Percentiles rank a stretch among this genome's conserved stretches.
phyloP scores from a whole-genome alignment of 1,140 invertebrate genomes.

The Drosophila suzukii region DNA sequence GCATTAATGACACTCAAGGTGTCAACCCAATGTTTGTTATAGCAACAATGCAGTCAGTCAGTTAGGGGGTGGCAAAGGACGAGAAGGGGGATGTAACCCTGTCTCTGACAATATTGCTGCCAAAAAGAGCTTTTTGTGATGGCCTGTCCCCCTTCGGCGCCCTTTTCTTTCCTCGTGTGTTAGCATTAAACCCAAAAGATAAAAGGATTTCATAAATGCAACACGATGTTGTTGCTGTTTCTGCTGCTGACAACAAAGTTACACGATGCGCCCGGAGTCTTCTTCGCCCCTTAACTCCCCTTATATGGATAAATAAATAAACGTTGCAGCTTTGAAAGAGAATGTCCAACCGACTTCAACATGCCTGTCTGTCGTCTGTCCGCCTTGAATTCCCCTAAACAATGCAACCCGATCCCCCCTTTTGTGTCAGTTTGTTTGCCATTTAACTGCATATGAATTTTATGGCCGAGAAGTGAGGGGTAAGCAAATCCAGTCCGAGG shows the following conservation, averaged over 20 bases:
- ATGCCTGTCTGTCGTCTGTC: conserved; percentile 64
- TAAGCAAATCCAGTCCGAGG: neutral
- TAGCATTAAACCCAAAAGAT: conserved; percentile 73
- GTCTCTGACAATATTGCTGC: conserved; percentile 77
- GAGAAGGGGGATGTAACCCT: conserved; percentile 41
- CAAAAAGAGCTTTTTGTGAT: conserved; percentile 75
- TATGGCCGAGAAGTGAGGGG: neutral
- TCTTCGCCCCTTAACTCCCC: conserved; percentile 2
- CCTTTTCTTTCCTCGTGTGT: conserved; percentile 41
- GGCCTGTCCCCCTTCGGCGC: conserved; percentile 24
- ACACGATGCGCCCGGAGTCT: conserved; percentile 50
- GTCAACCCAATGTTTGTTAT: conserved; percentile 60
- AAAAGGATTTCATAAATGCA: conserved; percentile 81
- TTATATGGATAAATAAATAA: conserved; percentile 69
- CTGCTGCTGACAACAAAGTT: conserved; percentile 72
- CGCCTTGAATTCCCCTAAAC: conserved; percentile 5
- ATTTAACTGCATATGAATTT: conserved; percentile 45
- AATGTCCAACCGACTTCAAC: conserved; percentile 68
- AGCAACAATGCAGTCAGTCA: conserved; percentile 41
- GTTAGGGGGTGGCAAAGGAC: neutral
- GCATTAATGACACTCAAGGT: conserved; percentile 81
- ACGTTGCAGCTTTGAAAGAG: conserved; percentile 60
- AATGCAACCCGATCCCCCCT: neutral
- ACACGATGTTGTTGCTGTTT: conserved; percentile 52
- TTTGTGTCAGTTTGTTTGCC: conserved; percentile 45